phyloP scores from a whole-genome alignment of 2,888 invertebrate species.

The Sarcophaga subvicina region DNA sequence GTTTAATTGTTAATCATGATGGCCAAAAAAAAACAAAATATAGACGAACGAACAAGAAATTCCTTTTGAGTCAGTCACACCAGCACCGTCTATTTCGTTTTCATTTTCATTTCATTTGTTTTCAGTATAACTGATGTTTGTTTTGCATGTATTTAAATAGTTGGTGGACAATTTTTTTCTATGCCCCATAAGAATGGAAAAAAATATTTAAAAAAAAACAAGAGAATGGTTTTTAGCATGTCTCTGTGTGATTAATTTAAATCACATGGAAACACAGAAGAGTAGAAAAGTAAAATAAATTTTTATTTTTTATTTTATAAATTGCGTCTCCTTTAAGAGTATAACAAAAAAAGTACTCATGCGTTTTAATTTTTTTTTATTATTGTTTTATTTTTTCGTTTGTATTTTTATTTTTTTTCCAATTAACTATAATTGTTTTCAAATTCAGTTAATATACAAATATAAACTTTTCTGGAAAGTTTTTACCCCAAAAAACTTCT shows the following conservation, averaged over 20 bases:
- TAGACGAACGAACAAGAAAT: neutral
- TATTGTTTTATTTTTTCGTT: neutral
- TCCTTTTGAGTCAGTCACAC: neutral
- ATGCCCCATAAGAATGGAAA: neutral
- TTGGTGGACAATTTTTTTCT: conserved; percentile 22
- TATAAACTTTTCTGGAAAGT: conserved; percentile 58
- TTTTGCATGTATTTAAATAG: conserved; percentile 65
- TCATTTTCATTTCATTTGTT: neutral
- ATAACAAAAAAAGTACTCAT: too few species aligned
- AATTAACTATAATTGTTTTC: conserved; percentile 66
- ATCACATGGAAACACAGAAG: conserved; percentile 15
- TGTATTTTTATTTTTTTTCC: conserved; percentile 33
- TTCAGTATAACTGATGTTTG: conserved; percentile 59
- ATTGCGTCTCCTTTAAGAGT: conserved; percentile 19
- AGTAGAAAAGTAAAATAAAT: conserved; percentile 4
- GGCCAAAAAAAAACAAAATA: neutral
- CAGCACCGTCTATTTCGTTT: conserved; percentile 2
- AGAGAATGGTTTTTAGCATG: conserved; percentile 59
- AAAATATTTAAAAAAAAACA: neutral
- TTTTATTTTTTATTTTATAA: conserved; percentile 19
- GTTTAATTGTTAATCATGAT: conserved; percentile 52
- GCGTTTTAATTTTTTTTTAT: neutral
- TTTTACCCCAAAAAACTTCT: neutral
- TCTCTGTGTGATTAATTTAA: conserved; percentile 60
- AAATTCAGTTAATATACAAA: conserved; percentile 65